Percentiles rank a stretch among this genome's conserved stretches.
Evolutionary conservation across 2,888 invertebrate species (phyloP).

Genomic region (Artemia sinica): DNA sequence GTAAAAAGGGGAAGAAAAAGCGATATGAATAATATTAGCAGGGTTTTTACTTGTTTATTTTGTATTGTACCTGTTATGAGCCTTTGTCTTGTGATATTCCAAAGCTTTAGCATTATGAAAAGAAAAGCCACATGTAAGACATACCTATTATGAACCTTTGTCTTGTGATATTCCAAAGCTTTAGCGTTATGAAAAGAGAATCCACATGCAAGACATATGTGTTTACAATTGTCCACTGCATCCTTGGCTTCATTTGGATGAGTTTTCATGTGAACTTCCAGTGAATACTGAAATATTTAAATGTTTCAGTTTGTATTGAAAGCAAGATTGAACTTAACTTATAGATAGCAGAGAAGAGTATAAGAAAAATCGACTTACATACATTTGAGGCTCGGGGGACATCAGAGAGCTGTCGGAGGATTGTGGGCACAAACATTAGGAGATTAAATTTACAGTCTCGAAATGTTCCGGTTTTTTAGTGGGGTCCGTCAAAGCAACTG

Average conservation of each 20-base stretch:
- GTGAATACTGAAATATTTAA: constrained; percentile 31
- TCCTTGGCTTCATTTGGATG: constrained; percentile 32
- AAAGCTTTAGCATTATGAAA: constrained; percentile 41
- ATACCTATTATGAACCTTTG: constrained; percentile 36
- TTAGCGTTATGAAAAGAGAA: constrained; percentile 40
- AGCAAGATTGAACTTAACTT: constrained; percentile 15
- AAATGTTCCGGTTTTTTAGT: too few species aligned
- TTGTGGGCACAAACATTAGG: too few species aligned
- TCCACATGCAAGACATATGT: constrained; percentile 35
- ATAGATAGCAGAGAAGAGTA: constrained; percentile 21
- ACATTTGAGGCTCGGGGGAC: too few species aligned
- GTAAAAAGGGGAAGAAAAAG: too few species aligned
- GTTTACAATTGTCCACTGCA: constrained; percentile 32
- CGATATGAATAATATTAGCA: too few species aligned
- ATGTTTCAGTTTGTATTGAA: not conserved
- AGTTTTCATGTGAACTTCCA: constrained; percentile 41
- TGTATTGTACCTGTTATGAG: too few species aligned
- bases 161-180: constrained; percentile 42
- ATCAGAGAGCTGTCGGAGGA: too few species aligned
- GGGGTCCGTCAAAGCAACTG: too few species aligned
- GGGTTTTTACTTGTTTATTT: too few species aligned
- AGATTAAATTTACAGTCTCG: too few species aligned
- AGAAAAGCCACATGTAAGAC: constrained; percentile 38
- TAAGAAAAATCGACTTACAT: too few species aligned
- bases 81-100: constrained; percentile 31